These are phyloP conservation scores for Himalopsyche phryganea DNA, from an alignment of 1,140 invertebrate genomes.

Conservation along the genomic window DNA sequence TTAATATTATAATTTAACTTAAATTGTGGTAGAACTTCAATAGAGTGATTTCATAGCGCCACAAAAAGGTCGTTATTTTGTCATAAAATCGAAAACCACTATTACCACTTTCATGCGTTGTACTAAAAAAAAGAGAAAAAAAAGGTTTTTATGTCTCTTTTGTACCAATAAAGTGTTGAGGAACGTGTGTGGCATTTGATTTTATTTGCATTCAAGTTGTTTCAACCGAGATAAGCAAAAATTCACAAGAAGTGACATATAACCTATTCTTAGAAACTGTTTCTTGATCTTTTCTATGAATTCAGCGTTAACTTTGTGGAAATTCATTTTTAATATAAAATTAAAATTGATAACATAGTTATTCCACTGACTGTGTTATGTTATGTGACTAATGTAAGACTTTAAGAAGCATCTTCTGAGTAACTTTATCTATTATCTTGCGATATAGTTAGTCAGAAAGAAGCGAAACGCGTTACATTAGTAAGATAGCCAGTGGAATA, in stretches of 20 bases:
- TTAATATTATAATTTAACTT: too few species aligned
- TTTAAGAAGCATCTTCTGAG: too few species aligned
- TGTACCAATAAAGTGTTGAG: constrained; percentile 9
- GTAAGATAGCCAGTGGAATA: too few species aligned
- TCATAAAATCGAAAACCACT: background rate
- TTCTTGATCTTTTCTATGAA: too few species aligned
- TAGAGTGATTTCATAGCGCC: background rate
- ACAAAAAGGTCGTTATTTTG: background rate
- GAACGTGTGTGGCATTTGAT: constrained; percentile 16
- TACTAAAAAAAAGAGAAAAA: constrained; percentile 6
- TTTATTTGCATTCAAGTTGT: constrained; percentile 17
- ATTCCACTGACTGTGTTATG: too few species aligned
- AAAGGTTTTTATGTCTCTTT: constrained; percentile 11
- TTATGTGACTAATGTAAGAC: too few species aligned
- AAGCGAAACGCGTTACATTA: too few species aligned
- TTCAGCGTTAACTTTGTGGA: too few species aligned
- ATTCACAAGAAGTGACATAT: background rate
- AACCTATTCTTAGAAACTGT: background rate
- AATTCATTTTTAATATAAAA: too few species aligned
- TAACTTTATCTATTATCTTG: too few species aligned
- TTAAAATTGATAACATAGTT: too few species aligned
- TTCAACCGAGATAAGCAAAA: constrained; percentile 2
- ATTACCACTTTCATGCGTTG: background rate
- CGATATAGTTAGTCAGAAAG: too few species aligned
- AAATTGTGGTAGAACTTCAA: background rate